Evolutionary conservation across 2,113 vertebrate species (phyloP).

Genomic region (Aramus guarauna): DNA sequence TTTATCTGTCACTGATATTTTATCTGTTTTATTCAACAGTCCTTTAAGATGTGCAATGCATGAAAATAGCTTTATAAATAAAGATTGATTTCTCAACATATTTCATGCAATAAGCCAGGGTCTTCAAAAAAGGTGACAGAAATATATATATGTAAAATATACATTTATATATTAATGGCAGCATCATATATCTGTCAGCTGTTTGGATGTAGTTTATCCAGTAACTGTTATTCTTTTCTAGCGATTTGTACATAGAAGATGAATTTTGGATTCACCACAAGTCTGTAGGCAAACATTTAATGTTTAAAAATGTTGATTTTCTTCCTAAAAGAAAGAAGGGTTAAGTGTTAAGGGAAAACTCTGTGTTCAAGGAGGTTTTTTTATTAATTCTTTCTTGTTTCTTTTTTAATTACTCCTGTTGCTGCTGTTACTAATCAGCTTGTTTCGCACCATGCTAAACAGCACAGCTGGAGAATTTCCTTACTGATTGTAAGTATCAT

Average conservation of each 20-base stretch:
- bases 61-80: conserved; percentile 54
- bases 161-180: background rate
- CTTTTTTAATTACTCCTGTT: conserved; percentile 48
- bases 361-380: background rate
- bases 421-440: conserved; percentile 36
- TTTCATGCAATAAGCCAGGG: background rate
- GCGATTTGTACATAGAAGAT: background rate
- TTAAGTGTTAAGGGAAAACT: background rate
- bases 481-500: conserved; percentile 19
- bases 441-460: conserved; percentile 28
- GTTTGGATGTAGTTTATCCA: background rate
- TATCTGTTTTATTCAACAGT: conserved; percentile 36
- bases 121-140: background rate
- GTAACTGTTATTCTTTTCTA: background rate
- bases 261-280: background rate
- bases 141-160: background rate
- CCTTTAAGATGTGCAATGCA: conserved; percentile 27
- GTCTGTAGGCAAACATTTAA: background rate
- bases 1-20: conserved; percentile 60
- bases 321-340: background rate
- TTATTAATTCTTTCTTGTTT: background rate
- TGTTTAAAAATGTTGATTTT: background rate
- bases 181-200: background rate
- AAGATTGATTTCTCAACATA: conserved; percentile 39
- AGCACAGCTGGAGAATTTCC: conserved; percentile 45